A percentile compares a stretch with the other conserved stretches of the same genome.
phyloP scores from a whole-genome alignment of 2,113 vertebrate genomes.

The Hucho hucho region DNA sequence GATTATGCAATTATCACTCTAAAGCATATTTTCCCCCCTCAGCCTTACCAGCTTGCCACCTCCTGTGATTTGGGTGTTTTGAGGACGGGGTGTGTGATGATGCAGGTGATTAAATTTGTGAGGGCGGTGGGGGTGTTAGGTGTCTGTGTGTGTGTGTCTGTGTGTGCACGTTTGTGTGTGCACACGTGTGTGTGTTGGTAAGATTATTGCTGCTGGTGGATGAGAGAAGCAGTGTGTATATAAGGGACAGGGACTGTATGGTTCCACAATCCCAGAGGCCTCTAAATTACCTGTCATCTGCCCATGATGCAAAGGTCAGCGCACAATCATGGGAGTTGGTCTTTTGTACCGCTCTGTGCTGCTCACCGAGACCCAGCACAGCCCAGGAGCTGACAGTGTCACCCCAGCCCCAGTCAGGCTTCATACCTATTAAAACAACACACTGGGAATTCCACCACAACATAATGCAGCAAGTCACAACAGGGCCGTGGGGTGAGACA shows the following conservation, averaged over 20 bases:
- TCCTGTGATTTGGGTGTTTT: slow-evolving; percentile 64
- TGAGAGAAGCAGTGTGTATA: slow-evolving; percentile 29
- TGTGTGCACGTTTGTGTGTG: slow-evolving; percentile 24
- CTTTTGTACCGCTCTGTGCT: slow-evolving; percentile 42
- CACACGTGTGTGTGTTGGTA: not conserved
- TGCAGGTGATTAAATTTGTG: slow-evolving; percentile 65
- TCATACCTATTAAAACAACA: slow-evolving; percentile 66
- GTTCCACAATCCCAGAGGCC: slow-evolving; percentile 64
- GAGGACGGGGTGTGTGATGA: slow-evolving; percentile 56
- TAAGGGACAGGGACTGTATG: slow-evolving; percentile 67
- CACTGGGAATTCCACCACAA: slow-evolving; percentile 52
- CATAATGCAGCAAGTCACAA: slow-evolving; percentile 49
- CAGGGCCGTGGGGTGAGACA: not conserved
- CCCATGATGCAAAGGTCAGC: slow-evolving; percentile 80
- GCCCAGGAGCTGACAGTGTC: slow-evolving; percentile 68
- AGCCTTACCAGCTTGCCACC: slow-evolving; percentile 62
- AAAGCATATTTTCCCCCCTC: slow-evolving; percentile 70
- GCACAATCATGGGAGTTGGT: slow-evolving; percentile 83
- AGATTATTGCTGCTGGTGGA: slow-evolving; percentile 10
- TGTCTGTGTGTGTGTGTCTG: slow-evolving; percentile 15
- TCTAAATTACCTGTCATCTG: slow-evolving; percentile 85
- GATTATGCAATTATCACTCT: slow-evolving; percentile 78
- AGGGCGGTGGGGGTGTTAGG: slow-evolving; percentile 39
- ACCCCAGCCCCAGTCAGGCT: slow-evolving; percentile 48
- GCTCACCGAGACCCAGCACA: slow-evolving; percentile 48